phyloP scores from a whole-genome alignment of 2,113 vertebrate species.

The Lethenteron camtschaticum region DNA sequence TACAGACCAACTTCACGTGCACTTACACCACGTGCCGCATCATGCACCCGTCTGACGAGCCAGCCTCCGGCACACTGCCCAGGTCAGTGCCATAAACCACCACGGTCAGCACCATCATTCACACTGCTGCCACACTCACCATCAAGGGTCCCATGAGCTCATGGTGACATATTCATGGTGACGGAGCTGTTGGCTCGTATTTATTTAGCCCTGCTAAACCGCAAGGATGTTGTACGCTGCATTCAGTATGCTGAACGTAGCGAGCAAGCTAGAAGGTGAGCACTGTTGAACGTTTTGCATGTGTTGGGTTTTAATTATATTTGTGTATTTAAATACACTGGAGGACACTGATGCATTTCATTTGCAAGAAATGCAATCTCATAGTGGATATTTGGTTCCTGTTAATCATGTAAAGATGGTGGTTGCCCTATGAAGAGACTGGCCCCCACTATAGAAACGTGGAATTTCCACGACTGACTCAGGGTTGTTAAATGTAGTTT shows the following conservation, averaged over 20 bases:
- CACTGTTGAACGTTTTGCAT: no score
- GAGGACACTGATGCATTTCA: no score
- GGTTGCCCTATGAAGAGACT: no score
- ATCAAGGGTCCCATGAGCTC: neutral
- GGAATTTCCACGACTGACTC: no score
- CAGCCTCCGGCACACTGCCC: slow-evolving; percentile 24
- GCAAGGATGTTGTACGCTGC: neutral
- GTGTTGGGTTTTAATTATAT: no score
- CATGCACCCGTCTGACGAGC: slow-evolving; percentile 28
- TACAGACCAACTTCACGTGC: slow-evolving; percentile 35
- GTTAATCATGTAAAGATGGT: no score
- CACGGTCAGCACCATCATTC: neutral
- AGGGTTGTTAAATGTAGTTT: no score
- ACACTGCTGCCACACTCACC: neutral
- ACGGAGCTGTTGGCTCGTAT: neutral
- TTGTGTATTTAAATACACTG: no score
- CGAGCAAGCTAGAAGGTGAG: no score
- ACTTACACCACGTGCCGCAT: slow-evolving; percentile 45
- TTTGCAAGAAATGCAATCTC: no score
- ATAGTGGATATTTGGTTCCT: no score
- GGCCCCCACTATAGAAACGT: no score
- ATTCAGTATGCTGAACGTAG: neutral
- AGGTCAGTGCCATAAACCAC: slow-evolving; percentile 24
- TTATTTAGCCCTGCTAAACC: neutral
- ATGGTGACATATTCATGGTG: neutral